Percentiles rank a stretch among this genome's conserved stretches.
These are phyloP conservation scores for Ceratothoa steindachneri DNA, from an alignment of 2,888 invertebrate species.

Conservation along the genomic window DNA sequence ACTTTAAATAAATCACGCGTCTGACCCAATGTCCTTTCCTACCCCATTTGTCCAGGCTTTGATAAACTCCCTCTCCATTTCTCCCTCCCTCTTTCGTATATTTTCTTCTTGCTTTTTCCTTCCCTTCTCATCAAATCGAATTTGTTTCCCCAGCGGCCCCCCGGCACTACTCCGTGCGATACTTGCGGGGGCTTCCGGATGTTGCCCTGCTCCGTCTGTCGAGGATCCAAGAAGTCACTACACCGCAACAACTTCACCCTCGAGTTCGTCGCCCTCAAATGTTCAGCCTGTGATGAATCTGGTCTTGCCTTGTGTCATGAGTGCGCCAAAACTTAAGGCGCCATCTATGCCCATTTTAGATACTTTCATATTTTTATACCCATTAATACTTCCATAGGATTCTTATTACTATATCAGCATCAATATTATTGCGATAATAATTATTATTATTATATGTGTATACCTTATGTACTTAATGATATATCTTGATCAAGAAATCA, in stretches of 20 bases:
- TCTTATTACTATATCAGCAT: neutral
- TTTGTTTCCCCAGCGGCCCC: constrained; percentile 76
- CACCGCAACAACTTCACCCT: constrained; percentile 90
- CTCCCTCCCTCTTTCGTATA: too few species aligned
- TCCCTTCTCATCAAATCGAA: too few species aligned
- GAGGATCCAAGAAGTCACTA: constrained; percentile 92
- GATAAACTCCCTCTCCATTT: too few species aligned
- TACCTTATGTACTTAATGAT: too few species aligned
- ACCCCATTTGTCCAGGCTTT: too few species aligned
- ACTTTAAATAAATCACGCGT: too few species aligned
- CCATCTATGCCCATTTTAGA: neutral
- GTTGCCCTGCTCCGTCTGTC: constrained; percentile 84
- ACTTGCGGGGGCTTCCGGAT: constrained; percentile 88
- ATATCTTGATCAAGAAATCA: too few species aligned
- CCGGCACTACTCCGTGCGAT: constrained; percentile 74
- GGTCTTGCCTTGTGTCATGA: constrained; percentile 83
- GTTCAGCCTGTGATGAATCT: constrained; percentile 92
- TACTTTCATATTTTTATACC: constrained; percentile 19
- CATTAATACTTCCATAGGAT: constrained; percentile 6
- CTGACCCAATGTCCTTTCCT: too few species aligned
- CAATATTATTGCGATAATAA: too few species aligned
- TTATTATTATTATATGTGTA: too few species aligned
- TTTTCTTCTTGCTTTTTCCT: too few species aligned
- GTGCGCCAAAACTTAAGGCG: constrained; percentile 57
- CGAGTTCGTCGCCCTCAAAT: constrained; percentile 87